phyloP scores from a whole-genome alignment of 1,140 invertebrate genomes.

The Zaprionus kolodkinae region DNA sequence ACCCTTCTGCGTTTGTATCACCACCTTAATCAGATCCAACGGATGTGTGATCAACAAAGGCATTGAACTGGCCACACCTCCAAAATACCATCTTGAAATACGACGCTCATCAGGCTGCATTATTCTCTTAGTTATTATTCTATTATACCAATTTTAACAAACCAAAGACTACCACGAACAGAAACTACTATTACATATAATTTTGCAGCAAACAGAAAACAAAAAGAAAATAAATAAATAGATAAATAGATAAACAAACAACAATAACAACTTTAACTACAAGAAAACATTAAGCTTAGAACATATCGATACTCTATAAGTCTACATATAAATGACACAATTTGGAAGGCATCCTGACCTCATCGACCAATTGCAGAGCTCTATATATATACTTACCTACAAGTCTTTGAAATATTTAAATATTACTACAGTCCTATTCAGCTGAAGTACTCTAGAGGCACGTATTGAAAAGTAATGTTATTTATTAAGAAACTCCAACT shows the following conservation, averaged over 20 bases:
- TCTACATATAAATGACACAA: slow-evolving; percentile 19
- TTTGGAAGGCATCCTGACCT: slow-evolving; percentile 33
- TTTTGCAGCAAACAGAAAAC: no score
- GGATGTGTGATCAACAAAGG: slow-evolving; percentile 99
- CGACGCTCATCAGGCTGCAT: slow-evolving; percentile 27
- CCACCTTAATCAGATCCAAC: slow-evolving; percentile 97
- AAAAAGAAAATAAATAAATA: no score
- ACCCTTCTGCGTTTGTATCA: slow-evolving; percentile 98
- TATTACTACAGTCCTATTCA: background rate
- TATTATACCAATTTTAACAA: background rate
- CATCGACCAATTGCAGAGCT: background rate
- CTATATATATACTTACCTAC: no score
- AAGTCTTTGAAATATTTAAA: no score
- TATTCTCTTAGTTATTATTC: background rate
- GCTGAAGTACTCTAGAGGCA: background rate
- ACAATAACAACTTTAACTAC: background rate
- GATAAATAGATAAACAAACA: background rate
- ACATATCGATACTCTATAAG: slow-evolving; percentile 2
- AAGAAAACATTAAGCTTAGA: no score
- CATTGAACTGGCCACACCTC: slow-evolving; percentile 90
- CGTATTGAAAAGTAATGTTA: background rate
- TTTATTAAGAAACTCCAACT: background rate
- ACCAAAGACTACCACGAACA: background rate
- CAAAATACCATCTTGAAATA: slow-evolving; percentile 94
- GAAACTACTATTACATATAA: no score